Conservation (phyloP, 2,113 vertebrate species). For the Nothobranchius kuhntae region DNA sequence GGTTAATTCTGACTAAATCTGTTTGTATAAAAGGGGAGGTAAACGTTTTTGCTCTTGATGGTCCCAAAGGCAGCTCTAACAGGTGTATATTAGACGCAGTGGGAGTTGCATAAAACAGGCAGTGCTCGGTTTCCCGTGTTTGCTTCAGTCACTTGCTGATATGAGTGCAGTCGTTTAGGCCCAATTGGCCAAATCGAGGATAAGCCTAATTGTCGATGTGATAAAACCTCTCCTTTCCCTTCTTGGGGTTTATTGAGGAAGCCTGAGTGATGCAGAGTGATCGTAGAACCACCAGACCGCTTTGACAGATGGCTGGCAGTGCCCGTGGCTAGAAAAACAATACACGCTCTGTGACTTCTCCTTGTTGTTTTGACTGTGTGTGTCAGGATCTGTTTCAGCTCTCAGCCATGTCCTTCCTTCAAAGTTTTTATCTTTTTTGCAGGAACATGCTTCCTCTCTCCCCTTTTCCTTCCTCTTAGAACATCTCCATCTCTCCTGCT, state of each 20-base stretch:
- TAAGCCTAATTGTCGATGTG: constrained; percentile 69
- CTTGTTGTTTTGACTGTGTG: constrained; percentile 38
- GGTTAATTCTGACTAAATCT: constrained; percentile 35
- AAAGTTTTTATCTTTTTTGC: constrained; percentile 6
- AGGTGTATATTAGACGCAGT: constrained; percentile 22
- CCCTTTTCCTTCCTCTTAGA: constrained; percentile 1
- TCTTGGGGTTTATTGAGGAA: constrained; percentile 61
- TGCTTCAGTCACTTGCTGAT: constrained; percentile 62
- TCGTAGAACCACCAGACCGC: constrained; percentile 56
- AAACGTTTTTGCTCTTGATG: constrained; percentile 46
- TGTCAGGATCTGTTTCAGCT: constrained; percentile 38
- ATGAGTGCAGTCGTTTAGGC: constrained; percentile 56
- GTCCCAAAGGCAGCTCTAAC: constrained; percentile 8
- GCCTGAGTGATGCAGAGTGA: constrained; percentile 63
- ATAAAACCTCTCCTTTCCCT: constrained; percentile 62
- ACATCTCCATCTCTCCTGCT: constrained; percentile 1
- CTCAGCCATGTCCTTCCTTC: constrained; percentile 29
- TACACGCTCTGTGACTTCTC: constrained; percentile 50
- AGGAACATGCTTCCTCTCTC: constrained; percentile 20
- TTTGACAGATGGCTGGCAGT: constrained; percentile 73
- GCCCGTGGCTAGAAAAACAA: constrained; percentile 51
- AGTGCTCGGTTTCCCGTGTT: constrained; percentile 42
- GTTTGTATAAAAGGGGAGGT: constrained; percentile 32
- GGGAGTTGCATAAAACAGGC: constrained; percentile 51
- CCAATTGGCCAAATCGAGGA: constrained; percentile 69